Evolutionary conservation across 1,140 invertebrate species (phyloP), one percentile per base, ranked within the genome.

Genomic region (Stegodyphus mimosarum): DNA sequence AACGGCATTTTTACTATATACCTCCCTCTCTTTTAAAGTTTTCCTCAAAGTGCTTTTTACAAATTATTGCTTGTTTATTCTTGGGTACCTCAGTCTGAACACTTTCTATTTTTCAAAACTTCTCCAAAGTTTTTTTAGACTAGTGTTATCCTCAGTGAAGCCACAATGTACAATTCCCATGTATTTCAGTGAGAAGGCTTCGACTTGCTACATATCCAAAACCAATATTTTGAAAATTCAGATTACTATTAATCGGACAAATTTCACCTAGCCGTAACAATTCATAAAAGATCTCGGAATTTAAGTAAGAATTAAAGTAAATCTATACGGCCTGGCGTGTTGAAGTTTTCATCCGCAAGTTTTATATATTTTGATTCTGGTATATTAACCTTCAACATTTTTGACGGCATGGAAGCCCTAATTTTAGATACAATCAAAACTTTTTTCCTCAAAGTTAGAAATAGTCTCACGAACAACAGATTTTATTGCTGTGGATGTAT

Each of bases 11-110:
- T 70, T 10, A 70, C 69, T 10, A 49, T 52, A 49, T 2, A 70
- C 33, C 6, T 70, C 33, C 69, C 17, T 11, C 48, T 70, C 33
- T 49, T 15, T 70, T 70, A 70, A 70, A n/a, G 33, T 70, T 70
- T 49, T 70, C 15, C 7, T 2, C 33, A 70, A 70, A 70, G 3
- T 70, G 33, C 18, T 70, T 6, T 49, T 70, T 33, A 6, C 69
- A 70, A 48, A 70, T 70, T 70, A 70, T 49, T 70, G 69, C 33
- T 70, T 70, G 17, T 70, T 70, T 49, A 70, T 70, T 70, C 48
- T 70, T 70, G 2, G 69, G 3, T 48, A 70, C 69, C 15, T 70
- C 33, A 70, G 2, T 48, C 33, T 70, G 17, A 1, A 70, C 69
- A 33, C 3, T 15, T 52, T 49, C 33, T 15, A 70, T 49, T 48